Base-by-base conservation (phyloP, 1,140 invertebrate species). In the Epicauta chinensis region DNA sequence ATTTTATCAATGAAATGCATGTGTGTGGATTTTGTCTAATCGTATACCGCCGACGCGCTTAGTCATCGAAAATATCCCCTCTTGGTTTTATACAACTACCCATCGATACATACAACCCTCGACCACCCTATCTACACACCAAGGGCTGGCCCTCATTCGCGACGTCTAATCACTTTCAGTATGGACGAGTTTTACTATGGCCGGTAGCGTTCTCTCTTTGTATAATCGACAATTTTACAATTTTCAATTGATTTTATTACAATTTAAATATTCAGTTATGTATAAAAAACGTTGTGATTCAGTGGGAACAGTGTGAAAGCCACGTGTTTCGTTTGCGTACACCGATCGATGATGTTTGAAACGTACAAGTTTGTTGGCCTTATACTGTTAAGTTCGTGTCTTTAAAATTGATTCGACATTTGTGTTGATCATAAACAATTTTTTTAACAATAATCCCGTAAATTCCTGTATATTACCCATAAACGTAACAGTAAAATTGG, bases 151-250 rank as follows among this genome's bases (percentile, higher is more conserved):
- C 55, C 62, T 63, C 58, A 60, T 62, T 57, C 58, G 56, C 57
- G 57, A 64, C 58, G 60, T 62, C 60, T 64, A 64, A 64, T 64
- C 60, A 62, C 56, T 63, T 61, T 53, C 51, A 53, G 53, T 56
- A 51, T 55, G 48, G 45, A 34, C 51, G 39, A 56, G 47, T 51
- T 57, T 55, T 56, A 53, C 55, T 50, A 53, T 51, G 55, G 48
- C 52, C 56, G 56, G 55, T 55, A 49, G 58, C 39, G 41, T 44
- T 23, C 7, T 23, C 4, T 23, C 23, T 23, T 3, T 23, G 4
- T 23, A 23, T 23, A 23, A 23, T 23, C 23, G 23, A 23, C 7
- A 23, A 23, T 23, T 23, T 2, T 7, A 7, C 4, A 7, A 5
- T 23, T 23, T 23, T 23, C n/a, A n/a, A n/a, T n/a, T n/a, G n/a